A percentile compares a stretch with the other conserved stretches of the same genome.
These are phyloP conservation scores for Syrmaticus mikado DNA, from an alignment of 2,113 vertebrate genomes.

Conservation along the genomic window DNA sequence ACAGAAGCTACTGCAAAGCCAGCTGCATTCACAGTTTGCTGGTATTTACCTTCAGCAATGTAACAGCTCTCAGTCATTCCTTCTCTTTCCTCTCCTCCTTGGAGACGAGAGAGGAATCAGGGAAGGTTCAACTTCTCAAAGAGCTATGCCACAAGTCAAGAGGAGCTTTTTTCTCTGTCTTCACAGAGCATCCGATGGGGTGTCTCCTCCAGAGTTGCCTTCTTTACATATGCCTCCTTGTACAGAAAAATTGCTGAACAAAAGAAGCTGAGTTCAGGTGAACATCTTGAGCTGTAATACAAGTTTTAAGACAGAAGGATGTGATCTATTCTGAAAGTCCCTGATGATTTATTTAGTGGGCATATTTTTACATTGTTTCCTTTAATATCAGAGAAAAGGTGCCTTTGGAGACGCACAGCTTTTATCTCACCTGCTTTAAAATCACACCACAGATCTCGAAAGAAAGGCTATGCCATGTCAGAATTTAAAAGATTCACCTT, in stretches of 20 bases:
- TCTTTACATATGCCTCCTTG: neutral
- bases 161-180: neutral
- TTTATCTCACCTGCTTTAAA: constrained; percentile 62
- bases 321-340: constrained; percentile 52
- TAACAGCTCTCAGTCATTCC: neutral
- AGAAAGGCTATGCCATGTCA: constrained; percentile 43
- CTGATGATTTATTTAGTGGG: constrained; percentile 67
- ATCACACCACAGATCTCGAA: constrained; percentile 33
- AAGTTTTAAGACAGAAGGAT: constrained; percentile 46
- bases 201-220: neutral
- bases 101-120: neutral
- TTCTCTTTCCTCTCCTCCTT: neutral
- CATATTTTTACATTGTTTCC: constrained; percentile 71
- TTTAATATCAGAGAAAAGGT: constrained; percentile 59
- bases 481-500: constrained; percentile 57
- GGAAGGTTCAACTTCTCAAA: neutral
- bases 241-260: constrained; percentile 11
- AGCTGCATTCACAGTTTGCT: fast-evolving
- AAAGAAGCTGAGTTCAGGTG: constrained; percentile 36
- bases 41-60: neutral
- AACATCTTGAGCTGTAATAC: constrained; percentile 49
- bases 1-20: neutral
- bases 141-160: neutral
- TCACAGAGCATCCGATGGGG: neutral
- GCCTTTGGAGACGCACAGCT: constrained; percentile 24